Percentiles rank a stretch among this genome's conserved stretches.
phyloP scores from a whole-genome alignment of 2,888 invertebrate genomes.

The Oscheius sp. region DNA sequence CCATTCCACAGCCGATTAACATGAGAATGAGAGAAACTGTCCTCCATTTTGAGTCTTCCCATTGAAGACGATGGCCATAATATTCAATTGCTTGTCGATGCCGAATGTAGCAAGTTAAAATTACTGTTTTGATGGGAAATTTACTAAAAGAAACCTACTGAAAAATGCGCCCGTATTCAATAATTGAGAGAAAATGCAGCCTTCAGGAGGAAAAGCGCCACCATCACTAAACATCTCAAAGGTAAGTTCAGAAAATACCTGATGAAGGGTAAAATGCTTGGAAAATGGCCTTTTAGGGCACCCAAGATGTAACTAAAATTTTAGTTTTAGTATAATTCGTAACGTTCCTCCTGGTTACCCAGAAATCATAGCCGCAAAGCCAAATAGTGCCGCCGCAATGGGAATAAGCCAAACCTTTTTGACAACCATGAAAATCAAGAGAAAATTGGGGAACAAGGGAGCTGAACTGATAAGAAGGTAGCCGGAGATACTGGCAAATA shows the following conservation, averaged over 20 bases:
- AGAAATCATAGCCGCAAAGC: conserved; percentile 7
- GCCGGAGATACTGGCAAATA: too few species aligned
- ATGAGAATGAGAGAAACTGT: neutral
- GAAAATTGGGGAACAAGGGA: too few species aligned
- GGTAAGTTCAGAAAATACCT: neutral
- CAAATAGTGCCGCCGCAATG: neutral
- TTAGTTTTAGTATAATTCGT: neutral
- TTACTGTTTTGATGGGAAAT: conserved; percentile 33
- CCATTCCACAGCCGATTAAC: conserved; percentile 6
- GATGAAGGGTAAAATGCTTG: conserved; percentile 15
- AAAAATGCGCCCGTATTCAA: conserved; percentile 33
- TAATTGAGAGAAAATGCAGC: conserved; percentile 35
- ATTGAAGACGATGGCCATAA: conserved; percentile 49
- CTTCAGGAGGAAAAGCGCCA: conserved; percentile 27
- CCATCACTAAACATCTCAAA: conserved; percentile 20
- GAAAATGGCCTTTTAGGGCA: conserved; percentile 9
- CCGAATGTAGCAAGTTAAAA: conserved; percentile 45
- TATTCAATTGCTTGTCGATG: conserved; percentile 58
- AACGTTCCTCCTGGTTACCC: neutral
- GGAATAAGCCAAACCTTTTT: conserved; percentile 45
- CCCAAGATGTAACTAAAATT: conserved; percentile 19
- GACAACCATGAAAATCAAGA: conserved; percentile 35
- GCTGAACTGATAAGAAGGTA: too few species aligned
- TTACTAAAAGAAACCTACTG: conserved; percentile 23
- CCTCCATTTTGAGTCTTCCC: conserved; percentile 35